Conservation (phyloP, 2,113 vertebrate species). For the Sylvietta virens region DNA sequence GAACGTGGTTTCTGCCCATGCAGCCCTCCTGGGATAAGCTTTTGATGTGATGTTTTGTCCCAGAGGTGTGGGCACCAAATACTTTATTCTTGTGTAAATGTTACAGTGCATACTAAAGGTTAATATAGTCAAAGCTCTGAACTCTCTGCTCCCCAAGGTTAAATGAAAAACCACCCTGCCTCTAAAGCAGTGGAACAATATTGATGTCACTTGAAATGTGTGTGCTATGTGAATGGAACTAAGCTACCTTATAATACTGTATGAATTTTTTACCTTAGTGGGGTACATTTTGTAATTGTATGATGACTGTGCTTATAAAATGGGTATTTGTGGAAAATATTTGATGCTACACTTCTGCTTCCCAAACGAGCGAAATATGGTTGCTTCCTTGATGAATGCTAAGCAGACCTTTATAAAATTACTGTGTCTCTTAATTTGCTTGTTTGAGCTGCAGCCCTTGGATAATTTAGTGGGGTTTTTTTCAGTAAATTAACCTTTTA, state of each 20-base stretch:
- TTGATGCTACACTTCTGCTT: not conserved
- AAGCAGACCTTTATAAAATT: constrained; percentile 27
- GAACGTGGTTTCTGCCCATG: not conserved
- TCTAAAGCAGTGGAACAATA: not conserved
- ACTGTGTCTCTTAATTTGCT: constrained; percentile 3
- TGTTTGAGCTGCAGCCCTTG: not conserved
- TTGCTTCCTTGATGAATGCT: constrained; percentile 15
- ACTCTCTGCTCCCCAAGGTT: not conserved
- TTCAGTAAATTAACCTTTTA: constrained; percentile 31
- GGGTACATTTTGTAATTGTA: not conserved
- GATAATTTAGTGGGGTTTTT: not conserved
- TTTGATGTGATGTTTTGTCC: not conserved
- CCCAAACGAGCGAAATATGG: not conserved
- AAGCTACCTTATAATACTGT: not conserved
- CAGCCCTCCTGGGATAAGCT: not conserved
- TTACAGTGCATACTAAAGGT: not conserved
- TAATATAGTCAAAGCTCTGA: constrained; percentile 5
- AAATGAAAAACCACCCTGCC: not conserved
- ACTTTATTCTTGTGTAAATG: not conserved
- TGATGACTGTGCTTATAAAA: not conserved
- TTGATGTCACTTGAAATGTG: not conserved
- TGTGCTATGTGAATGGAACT: not conserved
- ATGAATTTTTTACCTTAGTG: not conserved
- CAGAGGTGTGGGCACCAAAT: not conserved
- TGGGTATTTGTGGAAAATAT: not conserved